These are phyloP conservation scores for Noctua janthe DNA, from an alignment of 2,888 invertebrate species.

Conservation along the genomic window DNA sequence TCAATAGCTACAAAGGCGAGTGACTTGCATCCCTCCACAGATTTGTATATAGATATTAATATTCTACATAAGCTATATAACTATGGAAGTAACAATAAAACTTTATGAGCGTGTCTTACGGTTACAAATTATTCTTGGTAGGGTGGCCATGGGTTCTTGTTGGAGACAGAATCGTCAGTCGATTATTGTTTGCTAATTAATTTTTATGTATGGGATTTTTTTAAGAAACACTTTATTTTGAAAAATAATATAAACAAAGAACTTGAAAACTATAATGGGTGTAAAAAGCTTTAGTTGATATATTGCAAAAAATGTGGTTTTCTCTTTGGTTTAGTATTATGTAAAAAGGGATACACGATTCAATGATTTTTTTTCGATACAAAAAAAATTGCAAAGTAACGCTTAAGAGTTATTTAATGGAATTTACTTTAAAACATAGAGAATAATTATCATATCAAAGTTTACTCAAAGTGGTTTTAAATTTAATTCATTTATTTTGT, in stretches of 20 bases:
- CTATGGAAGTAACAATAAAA: slow-evolving; percentile 67
- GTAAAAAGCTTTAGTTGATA: no score
- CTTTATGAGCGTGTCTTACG: slow-evolving; percentile 69
- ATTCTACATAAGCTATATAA: slow-evolving; percentile 58
- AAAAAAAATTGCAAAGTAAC: no score
- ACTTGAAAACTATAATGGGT: not conserved
- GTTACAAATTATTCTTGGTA: slow-evolving; percentile 70
- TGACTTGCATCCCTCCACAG: slow-evolving; percentile 62
- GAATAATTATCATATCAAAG: no score
- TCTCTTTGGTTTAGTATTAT: no score
- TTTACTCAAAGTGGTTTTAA: no score
- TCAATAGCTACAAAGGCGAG: slow-evolving; percentile 33
- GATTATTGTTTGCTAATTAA: no score
- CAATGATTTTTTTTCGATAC: no score
- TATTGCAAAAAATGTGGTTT: no score
- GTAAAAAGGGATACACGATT: no score
- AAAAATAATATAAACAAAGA: not conserved
- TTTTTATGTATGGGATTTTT: not conserved
- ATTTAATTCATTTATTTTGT: no score
- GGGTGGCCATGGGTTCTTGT: slow-evolving; percentile 39
- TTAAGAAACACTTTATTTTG: not conserved
- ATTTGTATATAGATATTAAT: slow-evolving; percentile 55
- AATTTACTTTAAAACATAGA: no score
- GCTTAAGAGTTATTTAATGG: no score
- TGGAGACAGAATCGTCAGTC: not conserved